Evolutionary conservation across 2,888 invertebrate genomes (phyloP), one percentile per base, ranked within the genome.

Genomic region (Mongoloraphidia duomilia): DNA sequence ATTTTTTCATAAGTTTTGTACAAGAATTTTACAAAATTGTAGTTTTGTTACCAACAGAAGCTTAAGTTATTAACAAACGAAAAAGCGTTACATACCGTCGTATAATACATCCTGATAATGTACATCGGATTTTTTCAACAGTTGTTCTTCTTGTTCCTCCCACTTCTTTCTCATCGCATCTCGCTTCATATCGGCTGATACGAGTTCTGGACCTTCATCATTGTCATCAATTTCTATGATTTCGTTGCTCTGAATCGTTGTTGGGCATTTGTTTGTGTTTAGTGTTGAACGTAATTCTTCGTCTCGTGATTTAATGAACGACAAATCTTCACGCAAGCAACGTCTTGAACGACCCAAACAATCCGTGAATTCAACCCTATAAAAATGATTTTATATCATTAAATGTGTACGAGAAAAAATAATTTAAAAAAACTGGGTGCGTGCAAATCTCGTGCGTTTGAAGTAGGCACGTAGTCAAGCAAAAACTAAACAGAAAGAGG

Each of bases 61-160:
- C 26, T 6, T 1, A 26, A 26, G 33, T 6, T 38, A 17, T 10
- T 6, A 11, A 11, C 12, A 47, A 3, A 9, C 46, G 46, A 11
- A 47, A 50, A 52, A 12, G 36, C 17, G 42, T 49, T 44, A 65
- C 67, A 65, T 64, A 85, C 86, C 87, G 66, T 91, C 86, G 66
- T 85, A 92, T 49, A 89, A 74, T 46, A 96, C 75, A 70, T 95
- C 92, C 67, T 93, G 88, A 63, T 96, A 96, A 69, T 95, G 94
- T 46, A 91, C 76, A 66, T 85, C 75, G 51, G 78, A 71, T 65
- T 90, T 84, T 4, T 80, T 74, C 0, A 78, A 63, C 46, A 89
- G 69, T 59, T 83, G 80, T 44, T 72, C 75, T 61, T 87, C 89
- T 60, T 92, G 87, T 54, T 84, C 73, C 60, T 93, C 90, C 94